Conservation (phyloP, 2,113 vertebrate species). For the Nothocercus julius region DNA sequence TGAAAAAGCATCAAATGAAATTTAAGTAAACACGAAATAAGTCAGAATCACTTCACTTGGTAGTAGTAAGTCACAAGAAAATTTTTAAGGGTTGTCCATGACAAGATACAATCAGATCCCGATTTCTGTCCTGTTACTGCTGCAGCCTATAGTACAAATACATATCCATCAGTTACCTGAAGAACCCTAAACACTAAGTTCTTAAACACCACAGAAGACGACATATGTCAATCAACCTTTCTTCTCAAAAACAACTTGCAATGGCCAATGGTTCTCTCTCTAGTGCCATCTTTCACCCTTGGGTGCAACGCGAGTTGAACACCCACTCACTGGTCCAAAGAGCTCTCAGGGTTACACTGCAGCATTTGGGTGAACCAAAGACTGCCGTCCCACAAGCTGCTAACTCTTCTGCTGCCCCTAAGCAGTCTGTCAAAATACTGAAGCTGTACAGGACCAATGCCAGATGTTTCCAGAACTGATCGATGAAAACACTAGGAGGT, state of each 20-base stretch:
- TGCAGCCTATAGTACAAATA: not conserved
- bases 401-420: not conserved
- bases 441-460: not conserved
- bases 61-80: not conserved
- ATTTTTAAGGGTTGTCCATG: not conserved
- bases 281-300: not conserved
- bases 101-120: not conserved
- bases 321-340: not conserved
- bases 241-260: not conserved
- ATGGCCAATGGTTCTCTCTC: not conserved
- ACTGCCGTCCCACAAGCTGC: rapidly evolving
- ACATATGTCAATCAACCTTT: not conserved
- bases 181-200: not conserved
- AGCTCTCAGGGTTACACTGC: not conserved
- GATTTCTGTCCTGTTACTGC: not conserved
- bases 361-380: not conserved
- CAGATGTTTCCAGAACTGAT: not conserved
- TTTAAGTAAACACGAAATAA: not conserved
- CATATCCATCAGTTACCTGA: not conserved
- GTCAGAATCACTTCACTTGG: not conserved
- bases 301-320: rapidly evolving
- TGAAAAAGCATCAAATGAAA: not conserved
- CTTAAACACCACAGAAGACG: not conserved
- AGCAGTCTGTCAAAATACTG: not conserved
- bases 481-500: not conserved